Conservation (phyloP, 2,113 vertebrate genomes). For the Jacana jacana region DNA sequence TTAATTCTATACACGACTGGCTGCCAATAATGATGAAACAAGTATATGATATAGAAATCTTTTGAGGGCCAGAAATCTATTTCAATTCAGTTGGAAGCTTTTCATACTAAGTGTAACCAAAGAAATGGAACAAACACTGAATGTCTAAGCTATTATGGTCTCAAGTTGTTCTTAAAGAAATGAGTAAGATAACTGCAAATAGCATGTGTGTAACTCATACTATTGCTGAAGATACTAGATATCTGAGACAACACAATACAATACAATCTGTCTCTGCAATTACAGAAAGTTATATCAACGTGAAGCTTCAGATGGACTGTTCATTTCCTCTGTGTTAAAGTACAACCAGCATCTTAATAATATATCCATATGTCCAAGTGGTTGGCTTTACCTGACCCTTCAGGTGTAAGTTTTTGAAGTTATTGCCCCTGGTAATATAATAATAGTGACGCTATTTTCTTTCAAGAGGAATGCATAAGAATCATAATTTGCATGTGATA, state of each 20-base stretch:
- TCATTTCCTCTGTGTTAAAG: not conserved
- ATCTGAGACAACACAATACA: not conserved
- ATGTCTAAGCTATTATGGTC: not conserved
- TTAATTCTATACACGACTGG: not conserved
- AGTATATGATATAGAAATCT: not conserved
- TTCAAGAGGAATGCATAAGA: not conserved
- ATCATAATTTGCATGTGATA: not conserved
- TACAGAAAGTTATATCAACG: not conserved
- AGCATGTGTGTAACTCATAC: accelerated
- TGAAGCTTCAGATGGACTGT: not conserved
- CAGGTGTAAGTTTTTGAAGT: not conserved
- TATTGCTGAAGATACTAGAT: not conserved
- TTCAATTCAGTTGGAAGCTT: not conserved
- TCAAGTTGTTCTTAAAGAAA: not conserved
- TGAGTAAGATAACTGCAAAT: not conserved
- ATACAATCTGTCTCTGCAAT: not conserved
- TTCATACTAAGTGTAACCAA: not conserved
- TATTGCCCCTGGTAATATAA: not conserved
- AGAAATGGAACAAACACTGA: not conserved
- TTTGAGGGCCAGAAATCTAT: not conserved
- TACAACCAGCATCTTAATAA: not conserved
- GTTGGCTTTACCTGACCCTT: not conserved
- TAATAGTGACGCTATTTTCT: too few relatives aligned
- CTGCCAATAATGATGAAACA: not conserved
- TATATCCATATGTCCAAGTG: not conserved